Evolutionary conservation across 2,113 vertebrate species (phyloP).

Genomic region (Charadrius vociferus): DNA sequence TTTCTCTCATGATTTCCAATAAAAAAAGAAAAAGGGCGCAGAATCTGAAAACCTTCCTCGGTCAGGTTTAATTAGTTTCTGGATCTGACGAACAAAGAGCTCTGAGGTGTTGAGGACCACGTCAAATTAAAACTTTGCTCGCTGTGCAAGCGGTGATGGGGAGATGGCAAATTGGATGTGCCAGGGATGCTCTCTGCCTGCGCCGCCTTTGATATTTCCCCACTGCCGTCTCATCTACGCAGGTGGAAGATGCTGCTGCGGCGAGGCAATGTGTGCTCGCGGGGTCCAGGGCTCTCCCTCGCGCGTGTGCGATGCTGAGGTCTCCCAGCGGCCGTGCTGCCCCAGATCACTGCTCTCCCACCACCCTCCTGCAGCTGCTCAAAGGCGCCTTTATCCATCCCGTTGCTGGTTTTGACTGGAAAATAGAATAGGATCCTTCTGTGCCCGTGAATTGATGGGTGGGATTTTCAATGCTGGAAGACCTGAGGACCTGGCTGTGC

Average conservation of each 20-base stretch:
- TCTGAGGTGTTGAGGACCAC: not conserved
- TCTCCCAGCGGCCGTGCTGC: not conserved
- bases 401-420: fast-evolving
- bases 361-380: not conserved
- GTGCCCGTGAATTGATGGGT: fast-evolving
- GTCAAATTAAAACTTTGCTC: not conserved
- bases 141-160: not conserved
- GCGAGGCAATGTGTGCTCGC: fast-evolving
- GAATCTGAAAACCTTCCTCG: not conserved
- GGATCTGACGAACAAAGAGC: not conserved
- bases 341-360: not conserved
- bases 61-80: not conserved
- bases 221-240: too few relatives aligned
- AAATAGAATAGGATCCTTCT: fast-evolving
- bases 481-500: fast-evolving
- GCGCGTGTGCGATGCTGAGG: fast-evolving
- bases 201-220: fast-evolving
- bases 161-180: not conserved
- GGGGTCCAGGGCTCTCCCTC: fast-evolving
- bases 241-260: not conserved
- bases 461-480: not conserved
- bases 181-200: not conserved
- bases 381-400: fast-evolving
- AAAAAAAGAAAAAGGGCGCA: not conserved
- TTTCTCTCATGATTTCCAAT: not conserved